phyloP scores from a whole-genome alignment of 1,140 invertebrate genomes.

The Neotoxoptera formosana region DNA sequence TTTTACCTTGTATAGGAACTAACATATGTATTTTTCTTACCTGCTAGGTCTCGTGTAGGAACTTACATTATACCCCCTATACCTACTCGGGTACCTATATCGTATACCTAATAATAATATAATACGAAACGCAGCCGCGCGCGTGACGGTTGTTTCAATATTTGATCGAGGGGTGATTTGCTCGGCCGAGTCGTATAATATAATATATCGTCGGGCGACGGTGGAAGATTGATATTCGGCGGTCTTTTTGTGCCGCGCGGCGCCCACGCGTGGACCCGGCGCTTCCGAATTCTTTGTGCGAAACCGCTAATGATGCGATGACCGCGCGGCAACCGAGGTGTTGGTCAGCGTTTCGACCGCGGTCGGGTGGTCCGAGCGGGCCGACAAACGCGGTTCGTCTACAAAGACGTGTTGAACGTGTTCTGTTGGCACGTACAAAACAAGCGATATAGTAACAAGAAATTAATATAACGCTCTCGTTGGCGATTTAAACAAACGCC shows the following conservation, averaged over 20 bases:
- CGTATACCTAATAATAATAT: too few species aligned
- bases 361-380: not conserved
- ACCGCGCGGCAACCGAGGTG: not conserved
- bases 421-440: not conserved
- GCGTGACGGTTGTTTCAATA: conserved; percentile 18
- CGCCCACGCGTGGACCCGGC: not conserved
- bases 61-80: too few species aligned
- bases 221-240: conserved; percentile 15
- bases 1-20: too few species aligned
- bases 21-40: too few species aligned
- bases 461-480: not conserved
- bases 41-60: too few species aligned
- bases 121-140: not conserved
- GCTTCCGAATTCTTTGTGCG: conserved; percentile 28
- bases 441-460: not conserved
- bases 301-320: conserved; percentile 30
- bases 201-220: not conserved
- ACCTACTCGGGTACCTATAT: too few species aligned
- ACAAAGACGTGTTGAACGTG: not conserved
- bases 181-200: not conserved
- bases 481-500: not conserved
- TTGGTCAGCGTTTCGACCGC: not conserved
- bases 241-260: not conserved
- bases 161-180: not conserved
- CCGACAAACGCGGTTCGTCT: not conserved